Conservation (phyloP, 2,797 vertebrate genomes). For the Sorex maritimensis region DNA sequence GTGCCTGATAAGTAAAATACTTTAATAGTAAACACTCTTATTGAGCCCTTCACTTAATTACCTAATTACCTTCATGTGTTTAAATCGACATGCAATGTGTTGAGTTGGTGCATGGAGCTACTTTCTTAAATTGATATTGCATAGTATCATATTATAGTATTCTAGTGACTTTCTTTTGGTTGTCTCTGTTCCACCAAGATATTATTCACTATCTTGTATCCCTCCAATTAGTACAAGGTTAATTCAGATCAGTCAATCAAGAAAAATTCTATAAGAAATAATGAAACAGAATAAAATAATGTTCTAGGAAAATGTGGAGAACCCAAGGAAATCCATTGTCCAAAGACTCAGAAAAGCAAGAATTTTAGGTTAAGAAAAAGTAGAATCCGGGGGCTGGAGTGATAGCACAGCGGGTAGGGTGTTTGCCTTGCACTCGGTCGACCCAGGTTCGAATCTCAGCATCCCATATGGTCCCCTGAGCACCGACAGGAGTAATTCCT, state of each 20-base stretch:
- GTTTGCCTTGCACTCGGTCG: too few species aligned
- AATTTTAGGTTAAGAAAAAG: neutral
- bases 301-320: neutral
- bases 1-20: neutral
- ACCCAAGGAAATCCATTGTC: neutral
- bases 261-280: neutral
- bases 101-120: neutral
- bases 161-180: neutral
- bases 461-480: too few species aligned
- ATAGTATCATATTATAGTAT: neutral
- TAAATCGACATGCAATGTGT: too few species aligned
- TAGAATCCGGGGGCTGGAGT: too few species aligned
- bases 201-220: neutral
- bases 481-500: too few species aligned
- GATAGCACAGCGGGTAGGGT: too few species aligned
- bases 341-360: neutral
- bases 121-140: neutral
- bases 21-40: neutral
- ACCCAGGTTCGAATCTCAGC: too few species aligned
- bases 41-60: neutral
- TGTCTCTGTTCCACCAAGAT: slow-evolving; percentile 27
- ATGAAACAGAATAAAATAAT: neutral
- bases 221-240: neutral
- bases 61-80: neutral
- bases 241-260: neutral